A percentile compares a stretch with the other conserved stretches of the same genome.
Evolutionary conservation across 1,140 invertebrate genomes (phyloP).

Genomic region (Orchestia grillus): DNA sequence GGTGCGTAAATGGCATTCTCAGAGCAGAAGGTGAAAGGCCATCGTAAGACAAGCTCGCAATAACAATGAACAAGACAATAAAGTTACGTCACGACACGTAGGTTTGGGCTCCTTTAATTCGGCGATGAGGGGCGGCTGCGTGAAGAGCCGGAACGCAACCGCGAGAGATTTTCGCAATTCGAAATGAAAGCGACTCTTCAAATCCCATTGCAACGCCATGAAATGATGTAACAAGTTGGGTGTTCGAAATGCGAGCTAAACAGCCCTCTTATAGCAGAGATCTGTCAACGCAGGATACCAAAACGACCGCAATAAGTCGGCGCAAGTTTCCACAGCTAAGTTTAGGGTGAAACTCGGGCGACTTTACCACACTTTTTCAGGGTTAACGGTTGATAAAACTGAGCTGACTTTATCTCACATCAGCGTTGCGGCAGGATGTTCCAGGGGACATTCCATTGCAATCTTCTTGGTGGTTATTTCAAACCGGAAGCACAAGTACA

Average conservation of each 20-base stretch:
- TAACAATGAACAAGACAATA: constrained; percentile 35
- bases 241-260: background rate
- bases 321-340: background rate
- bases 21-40: constrained; percentile 15
- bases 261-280: background rate
- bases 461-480: background rate
- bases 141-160: background rate
- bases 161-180: background rate
- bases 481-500: background rate
- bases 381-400: background rate
- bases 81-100: background rate
- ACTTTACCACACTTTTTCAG: background rate
- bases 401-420: background rate
- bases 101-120: constrained; percentile 1
- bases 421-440: background rate
- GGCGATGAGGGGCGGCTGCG: background rate
- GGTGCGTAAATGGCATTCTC: background rate
- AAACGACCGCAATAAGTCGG: background rate
- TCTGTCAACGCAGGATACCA: background rate
- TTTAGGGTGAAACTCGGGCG: background rate
- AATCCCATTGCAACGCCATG: background rate
- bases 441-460: background rate
- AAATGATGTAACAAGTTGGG: background rate
- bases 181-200: constrained; percentile 20
- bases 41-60: background rate